phyloP scores from a whole-genome alignment of 2,888 invertebrate genomes.

The Bombyx huttoni region DNA sequence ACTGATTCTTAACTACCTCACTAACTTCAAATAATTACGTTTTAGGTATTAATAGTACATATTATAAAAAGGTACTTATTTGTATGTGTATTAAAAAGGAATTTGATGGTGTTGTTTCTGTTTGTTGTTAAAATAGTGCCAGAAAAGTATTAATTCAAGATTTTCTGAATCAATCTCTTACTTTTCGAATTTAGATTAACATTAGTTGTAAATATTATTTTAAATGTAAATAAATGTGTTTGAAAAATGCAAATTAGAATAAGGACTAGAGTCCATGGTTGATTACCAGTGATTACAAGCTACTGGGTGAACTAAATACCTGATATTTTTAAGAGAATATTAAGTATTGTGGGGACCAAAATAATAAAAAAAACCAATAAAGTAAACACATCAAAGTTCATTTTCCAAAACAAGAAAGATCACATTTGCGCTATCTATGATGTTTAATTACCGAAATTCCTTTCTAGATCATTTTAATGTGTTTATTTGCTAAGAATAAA shows the following conservation, averaged over 20 bases:
- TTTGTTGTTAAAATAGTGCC: neutral
- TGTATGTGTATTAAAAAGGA: neutral
- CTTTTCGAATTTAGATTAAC: neutral
- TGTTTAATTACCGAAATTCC: no score
- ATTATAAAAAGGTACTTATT: neutral
- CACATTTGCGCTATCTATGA: no score
- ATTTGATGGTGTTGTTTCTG: neutral
- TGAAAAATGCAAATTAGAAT: neutral
- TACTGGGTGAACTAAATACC: neutral
- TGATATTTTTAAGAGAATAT: neutral
- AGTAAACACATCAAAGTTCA: no score
- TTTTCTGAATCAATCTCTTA: neutral
- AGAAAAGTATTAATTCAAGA: neutral
- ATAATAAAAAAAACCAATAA: neutral
- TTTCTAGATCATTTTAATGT: no score
- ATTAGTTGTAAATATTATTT: conserved; percentile 1
- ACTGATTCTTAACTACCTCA: neutral
- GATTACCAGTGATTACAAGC: neutral
- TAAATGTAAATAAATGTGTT: neutral
- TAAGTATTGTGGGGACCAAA: neutral
- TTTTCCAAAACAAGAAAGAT: no score
- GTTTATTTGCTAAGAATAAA: no score
- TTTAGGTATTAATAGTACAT: neutral
- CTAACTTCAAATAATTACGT: neutral
- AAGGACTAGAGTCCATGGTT: neutral